Conservation (phyloP, 2,888 invertebrate genomes). For the Cistogaster globosa region DNA sequence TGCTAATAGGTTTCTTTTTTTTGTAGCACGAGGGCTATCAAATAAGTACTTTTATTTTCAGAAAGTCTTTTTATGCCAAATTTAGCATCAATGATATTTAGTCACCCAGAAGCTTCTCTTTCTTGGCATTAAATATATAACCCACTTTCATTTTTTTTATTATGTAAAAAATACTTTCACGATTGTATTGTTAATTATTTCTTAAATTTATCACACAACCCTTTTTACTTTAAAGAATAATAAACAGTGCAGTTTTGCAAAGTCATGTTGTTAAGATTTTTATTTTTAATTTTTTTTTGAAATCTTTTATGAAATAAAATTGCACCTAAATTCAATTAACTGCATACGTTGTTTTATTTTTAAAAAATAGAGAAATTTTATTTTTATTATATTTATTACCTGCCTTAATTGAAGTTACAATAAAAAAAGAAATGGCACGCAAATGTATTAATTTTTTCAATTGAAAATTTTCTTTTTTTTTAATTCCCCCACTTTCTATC, state of each 20-base stretch:
- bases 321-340: constrained; percentile 11
- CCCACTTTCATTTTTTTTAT: no score
- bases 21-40: no score
- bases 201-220: neutral
- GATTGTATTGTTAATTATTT: no score
- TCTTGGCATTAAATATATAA: no score
- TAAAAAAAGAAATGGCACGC: constrained; percentile 46
- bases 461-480: no score
- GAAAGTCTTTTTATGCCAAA: no score
- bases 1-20: no score
- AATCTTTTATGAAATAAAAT: constrained; percentile 1
- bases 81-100: no score
- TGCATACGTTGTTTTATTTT: neutral
- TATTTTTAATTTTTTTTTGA: neutral
- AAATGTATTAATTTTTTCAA: neutral
- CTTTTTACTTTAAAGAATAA: neutral
- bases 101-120: no score
- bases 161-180: no score
- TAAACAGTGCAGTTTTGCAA: neutral
- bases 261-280: neutral
- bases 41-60: no score
- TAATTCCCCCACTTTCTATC: constrained; percentile 58
- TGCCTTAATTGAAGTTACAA: constrained; percentile 22
- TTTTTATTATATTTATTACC: constrained; percentile 51
- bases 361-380: constrained; percentile 55